Conservation (phyloP, 2,113 vertebrate genomes). For the Myrmophylax atrothorax region DNA sequence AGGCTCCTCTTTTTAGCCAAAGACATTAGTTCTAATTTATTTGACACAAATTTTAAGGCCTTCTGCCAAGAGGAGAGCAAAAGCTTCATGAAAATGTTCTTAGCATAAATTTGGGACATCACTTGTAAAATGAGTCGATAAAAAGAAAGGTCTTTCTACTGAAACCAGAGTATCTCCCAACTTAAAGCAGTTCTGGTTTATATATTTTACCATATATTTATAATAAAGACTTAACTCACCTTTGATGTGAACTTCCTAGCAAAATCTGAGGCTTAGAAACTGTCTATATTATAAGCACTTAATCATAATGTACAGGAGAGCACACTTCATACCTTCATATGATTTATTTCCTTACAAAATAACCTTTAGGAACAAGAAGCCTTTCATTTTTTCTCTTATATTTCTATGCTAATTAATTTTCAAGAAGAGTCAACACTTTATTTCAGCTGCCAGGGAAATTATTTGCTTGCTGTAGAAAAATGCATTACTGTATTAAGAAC, state of each 20-base stretch:
- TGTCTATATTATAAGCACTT: conserved; percentile 2
- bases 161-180: conserved; percentile 28
- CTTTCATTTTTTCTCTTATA: conserved; percentile 50
- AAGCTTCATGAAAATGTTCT: conserved; percentile 50
- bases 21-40: conserved; percentile 76
- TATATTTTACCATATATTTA: conserved; percentile 45
- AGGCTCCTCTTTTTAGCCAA: conserved; percentile 46
- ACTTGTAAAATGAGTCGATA: conserved; percentile 31
- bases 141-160: conserved; percentile 42
- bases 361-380: conserved; percentile 62
- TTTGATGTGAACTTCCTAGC: conserved; percentile 61
- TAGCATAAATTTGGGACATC: conserved; percentile 53
- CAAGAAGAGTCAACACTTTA: conserved; percentile 42
- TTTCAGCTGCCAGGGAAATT: conserved; percentile 11
- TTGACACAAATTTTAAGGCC: conserved; percentile 74
- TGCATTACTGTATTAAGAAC: background rate
- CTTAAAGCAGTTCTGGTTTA: conserved; percentile 29
- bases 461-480: background rate
- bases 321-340: background rate
- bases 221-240: conserved; percentile 46
- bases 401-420: conserved; percentile 63
- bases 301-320: conserved; percentile 53
- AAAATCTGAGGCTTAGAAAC: conserved; percentile 52
- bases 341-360: conserved; percentile 56
- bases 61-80: conserved; percentile 60